Evolutionary conservation across 1,140 invertebrate genomes (phyloP).

Genomic region (Euglossa dilemma): DNA sequence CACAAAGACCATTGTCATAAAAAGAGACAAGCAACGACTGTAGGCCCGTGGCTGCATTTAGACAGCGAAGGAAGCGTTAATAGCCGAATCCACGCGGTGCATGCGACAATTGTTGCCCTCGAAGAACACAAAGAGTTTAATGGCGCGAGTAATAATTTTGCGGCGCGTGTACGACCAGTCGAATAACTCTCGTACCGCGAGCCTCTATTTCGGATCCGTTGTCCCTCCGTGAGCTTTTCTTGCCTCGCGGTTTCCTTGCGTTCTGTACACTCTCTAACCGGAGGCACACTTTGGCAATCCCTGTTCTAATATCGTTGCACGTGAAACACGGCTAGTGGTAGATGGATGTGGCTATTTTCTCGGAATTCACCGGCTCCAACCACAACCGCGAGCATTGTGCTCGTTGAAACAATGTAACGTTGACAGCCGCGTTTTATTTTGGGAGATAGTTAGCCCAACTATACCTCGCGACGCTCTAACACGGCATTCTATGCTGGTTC

Average conservation of each 20-base stretch:
- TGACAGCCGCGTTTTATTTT: constrained; percentile 22
- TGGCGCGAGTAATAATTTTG: constrained; percentile 20
- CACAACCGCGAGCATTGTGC: constrained; percentile 15
- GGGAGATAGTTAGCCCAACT: constrained; percentile 9
- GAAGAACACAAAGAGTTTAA: constrained; percentile 13
- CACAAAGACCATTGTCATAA: too few species aligned
- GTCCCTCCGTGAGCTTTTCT: constrained; percentile 11
- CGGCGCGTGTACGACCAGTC: background rate
- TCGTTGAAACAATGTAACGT: constrained; percentile 25
- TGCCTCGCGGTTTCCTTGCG: background rate
- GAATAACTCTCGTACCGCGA: constrained; percentile 15
- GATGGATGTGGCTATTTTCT: background rate
- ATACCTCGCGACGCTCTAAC: background rate
- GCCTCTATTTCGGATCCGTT: constrained; percentile 24
- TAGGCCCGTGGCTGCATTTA: too few species aligned
- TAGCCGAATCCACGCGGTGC: background rate
- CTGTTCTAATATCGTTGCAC: constrained; percentile 30
- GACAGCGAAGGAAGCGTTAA: constrained; percentile 5
- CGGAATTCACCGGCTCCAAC: background rate
- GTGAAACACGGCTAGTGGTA: background rate
- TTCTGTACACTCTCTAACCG: background rate
- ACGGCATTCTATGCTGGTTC: background rate
- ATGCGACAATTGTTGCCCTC: constrained; percentile 6
- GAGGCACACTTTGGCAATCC: background rate
- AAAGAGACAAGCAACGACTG: too few species aligned